A percentile compares a stretch with the other conserved stretches of the same genome.
These are phyloP conservation scores for Colaptes auratus DNA, from an alignment of 2,113 vertebrate genomes.

Conservation along the genomic window DNA sequence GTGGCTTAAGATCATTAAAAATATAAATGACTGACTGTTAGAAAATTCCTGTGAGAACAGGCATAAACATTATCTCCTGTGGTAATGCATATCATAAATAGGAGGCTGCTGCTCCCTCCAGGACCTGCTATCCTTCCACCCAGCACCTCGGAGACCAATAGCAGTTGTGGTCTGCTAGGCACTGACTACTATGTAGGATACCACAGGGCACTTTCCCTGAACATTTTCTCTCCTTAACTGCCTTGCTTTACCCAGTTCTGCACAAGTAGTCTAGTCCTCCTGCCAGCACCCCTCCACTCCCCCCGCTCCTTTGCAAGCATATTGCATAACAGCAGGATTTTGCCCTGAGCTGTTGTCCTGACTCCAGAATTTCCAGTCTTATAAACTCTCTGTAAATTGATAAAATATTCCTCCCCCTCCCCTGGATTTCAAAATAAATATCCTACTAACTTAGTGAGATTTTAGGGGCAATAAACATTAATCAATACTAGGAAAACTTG, in stretches of 20 bases:
- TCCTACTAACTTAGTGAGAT: not conserved
- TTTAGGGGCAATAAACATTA: conserved; percentile 26
- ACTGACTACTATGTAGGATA: not conserved
- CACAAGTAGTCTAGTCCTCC: not conserved
- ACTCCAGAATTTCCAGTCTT: not conserved
- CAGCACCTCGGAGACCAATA: not conserved
- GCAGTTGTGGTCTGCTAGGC: not conserved
- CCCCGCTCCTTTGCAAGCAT: not conserved
- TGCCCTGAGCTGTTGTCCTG: conserved; percentile 14
- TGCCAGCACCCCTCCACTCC: not conserved
- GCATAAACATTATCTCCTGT: not conserved
- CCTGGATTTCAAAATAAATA: not conserved
- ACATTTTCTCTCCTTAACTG: not conserved
- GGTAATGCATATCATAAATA: not conserved
- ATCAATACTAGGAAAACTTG: not conserved
- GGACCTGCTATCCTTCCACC: not conserved
- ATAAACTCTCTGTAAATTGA: not conserved
- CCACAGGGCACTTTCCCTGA: not conserved
- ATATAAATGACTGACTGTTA: not conserved
- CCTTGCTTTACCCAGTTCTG: not conserved
- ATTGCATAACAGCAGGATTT: conserved; percentile 36
- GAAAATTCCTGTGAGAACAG: not conserved
- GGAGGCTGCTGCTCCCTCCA: not conserved
- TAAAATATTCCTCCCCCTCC: conserved; percentile 9
- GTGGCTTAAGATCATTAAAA: not conserved